Conservation (phyloP, 2,888 invertebrate genomes). For the Phortica magna region DNA sequence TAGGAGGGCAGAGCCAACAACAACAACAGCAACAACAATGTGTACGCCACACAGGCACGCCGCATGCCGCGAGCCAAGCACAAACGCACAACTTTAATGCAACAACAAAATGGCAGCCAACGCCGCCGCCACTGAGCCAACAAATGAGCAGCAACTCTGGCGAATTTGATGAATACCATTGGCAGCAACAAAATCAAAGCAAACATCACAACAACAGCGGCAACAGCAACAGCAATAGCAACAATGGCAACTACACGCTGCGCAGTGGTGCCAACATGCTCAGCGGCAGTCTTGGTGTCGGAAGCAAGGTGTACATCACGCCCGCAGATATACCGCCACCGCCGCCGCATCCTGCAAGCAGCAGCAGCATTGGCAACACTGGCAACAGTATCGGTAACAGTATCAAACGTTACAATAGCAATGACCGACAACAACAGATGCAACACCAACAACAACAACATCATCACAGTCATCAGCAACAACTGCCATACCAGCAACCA, state of each 20-base stretch:
- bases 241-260: not conserved
- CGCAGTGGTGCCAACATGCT: not conserved
- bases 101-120: slow-evolving; percentile 20
- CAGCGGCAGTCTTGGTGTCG: slow-evolving; percentile 23
- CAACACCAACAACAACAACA: slow-evolving; percentile 56
- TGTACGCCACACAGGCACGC: slow-evolving; percentile 1
- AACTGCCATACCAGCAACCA: slow-evolving; percentile 37
- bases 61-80: slow-evolving; percentile 3
- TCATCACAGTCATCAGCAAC: slow-evolving; percentile 45
- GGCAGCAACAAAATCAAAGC: slow-evolving; percentile 49
- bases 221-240: slow-evolving; percentile 5
- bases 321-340: slow-evolving; percentile 74
- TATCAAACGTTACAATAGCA: slow-evolving; percentile 6
- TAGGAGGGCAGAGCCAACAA: slow-evolving; percentile 46
- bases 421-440: slow-evolving; percentile 34
- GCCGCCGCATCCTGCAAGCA: slow-evolving; percentile 62
- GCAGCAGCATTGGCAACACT: not conserved
- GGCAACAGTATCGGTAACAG: not conserved
- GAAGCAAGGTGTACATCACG: slow-evolving; percentile 71
- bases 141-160: slow-evolving; percentile 57
- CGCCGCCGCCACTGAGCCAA: not conserved
- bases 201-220: not conserved
- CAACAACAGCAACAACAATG: slow-evolving; percentile 51
- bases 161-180: slow-evolving; percentile 66
- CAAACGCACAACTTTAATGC: slow-evolving; percentile 6